Base-by-base conservation (phyloP, 2,797 vertebrate species). In the Enteromius treurensis region DNA sequence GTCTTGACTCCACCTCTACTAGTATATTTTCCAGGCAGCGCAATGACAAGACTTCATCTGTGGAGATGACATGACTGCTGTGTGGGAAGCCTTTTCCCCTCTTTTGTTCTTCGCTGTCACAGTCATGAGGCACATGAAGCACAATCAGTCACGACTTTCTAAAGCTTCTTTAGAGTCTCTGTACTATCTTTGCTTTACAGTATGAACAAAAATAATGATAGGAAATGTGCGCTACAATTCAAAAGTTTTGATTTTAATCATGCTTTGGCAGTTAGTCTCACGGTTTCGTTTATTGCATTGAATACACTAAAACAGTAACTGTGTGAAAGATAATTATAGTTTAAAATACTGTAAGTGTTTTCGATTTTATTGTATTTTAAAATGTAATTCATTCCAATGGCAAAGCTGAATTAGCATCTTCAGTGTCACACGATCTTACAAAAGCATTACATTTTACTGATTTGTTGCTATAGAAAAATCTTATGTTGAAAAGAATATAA, bases 1-100 rank as follows among this genome's bases (percentile, higher is more conserved):
- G 84, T 96, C 95, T 94, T 91, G 89, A 90, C 91, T 58, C 89
- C 87, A 90, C 88, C 89, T 90, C 89, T 91, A 91, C 93, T 90
- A 89, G 91, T 92, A 83, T 91, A 93, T 92, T 93, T 92, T 91
- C 87, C 88, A 90, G 90, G 86, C 91, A 87, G 85, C 77, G 89
- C 85, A 77, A 86, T 83, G 88, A 91, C 90, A 82, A 89, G 86
- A 77, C 86, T 89, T 74, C 82, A 86, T 87, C 89, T 91, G 89
- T 92, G 91, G 88, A 92, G 92, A 90, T 91, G 90, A 82, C 86
- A 85, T 77, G 86, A 89, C 86, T 91, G 80, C 88, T 51, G 88
- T 85, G 86, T 88, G 53, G 69, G 29, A 81, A 21, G 19, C 42
- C 51, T 81, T 70, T 60, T 6, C n/a, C 32, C 13, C 53, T 47